Evolutionary conservation across 2,888 invertebrate species (phyloP).

Genomic region (Pycnomerus fuliginosus): DNA sequence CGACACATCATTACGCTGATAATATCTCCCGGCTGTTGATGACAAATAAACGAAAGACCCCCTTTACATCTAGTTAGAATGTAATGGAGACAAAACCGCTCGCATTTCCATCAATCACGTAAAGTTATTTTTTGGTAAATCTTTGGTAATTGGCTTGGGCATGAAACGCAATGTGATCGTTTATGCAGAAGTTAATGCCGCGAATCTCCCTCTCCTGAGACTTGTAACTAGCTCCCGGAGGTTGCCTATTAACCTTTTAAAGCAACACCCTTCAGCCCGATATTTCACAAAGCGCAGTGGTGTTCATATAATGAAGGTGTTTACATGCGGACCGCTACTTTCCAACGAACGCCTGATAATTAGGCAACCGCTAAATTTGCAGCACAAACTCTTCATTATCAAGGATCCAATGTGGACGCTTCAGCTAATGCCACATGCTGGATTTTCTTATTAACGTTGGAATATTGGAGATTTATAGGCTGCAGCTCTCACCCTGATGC

Average conservation of each 20-base stretch:
- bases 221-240: conserved; percentile 41
- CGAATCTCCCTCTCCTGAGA: conserved; percentile 37
- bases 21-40: conserved; percentile 22
- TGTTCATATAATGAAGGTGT: conserved; percentile 48
- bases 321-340: conserved; percentile 48
- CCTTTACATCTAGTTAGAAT: conserved; percentile 5
- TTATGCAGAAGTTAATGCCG: conserved; percentile 32
- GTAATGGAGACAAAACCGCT: conserved; percentile 11
- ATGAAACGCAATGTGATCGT: too few species aligned
- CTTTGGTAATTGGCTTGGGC: too few species aligned
- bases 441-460: too few species aligned
- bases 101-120: too few species aligned
- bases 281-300: conserved; percentile 42
- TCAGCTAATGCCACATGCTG: too few species aligned
- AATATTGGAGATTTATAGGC: too few species aligned
- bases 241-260: conserved; percentile 46
- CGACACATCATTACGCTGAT: conserved; percentile 34
- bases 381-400: conserved; percentile 35
- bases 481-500: too few species aligned
- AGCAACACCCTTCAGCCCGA: conserved; percentile 24
- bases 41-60: conserved; percentile 10
- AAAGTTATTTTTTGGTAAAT: too few species aligned
- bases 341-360: conserved; percentile 42
- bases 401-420: too few species aligned
- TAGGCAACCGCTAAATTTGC: conserved; percentile 41